These are phyloP conservation scores for Hydrocynus forskahlii DNA, from an alignment of 2,797 vertebrate genomes.

Conservation along the genomic window DNA sequence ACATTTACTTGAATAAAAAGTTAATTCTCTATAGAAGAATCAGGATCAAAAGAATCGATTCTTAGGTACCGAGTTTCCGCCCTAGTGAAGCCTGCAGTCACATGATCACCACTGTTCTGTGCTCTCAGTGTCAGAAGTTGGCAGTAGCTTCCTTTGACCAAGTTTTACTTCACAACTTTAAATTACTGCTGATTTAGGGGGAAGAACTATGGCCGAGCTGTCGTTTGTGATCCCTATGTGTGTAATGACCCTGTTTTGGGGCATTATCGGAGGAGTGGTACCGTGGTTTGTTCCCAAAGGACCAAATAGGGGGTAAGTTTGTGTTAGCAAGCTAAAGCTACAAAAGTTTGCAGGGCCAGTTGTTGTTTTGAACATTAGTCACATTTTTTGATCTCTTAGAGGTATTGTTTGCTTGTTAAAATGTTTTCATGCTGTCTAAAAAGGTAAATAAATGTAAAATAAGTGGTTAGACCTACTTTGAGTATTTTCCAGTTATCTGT, in stretches of 20 bases:
- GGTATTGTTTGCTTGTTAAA: too few species aligned
- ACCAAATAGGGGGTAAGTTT: constrained; percentile 92
- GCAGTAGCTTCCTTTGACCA: not conserved
- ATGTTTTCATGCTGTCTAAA: not conserved
- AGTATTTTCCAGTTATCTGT: not conserved
- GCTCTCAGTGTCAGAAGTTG: constrained; percentile 9
- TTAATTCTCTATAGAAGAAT: too few species aligned
- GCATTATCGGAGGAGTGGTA: constrained; percentile 84
- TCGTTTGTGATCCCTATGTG: constrained; percentile 84
- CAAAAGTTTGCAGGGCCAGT: not conserved
- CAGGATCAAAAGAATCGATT: too few species aligned
- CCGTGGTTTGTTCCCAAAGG: constrained; percentile 94
- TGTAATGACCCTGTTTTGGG: constrained; percentile 95
- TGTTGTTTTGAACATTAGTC: not conserved
- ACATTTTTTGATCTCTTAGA: too few species aligned
- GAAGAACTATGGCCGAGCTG: constrained; percentile 77
- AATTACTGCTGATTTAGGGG: constrained; percentile 16
- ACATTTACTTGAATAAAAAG: too few species aligned
- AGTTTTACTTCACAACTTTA: not conserved
- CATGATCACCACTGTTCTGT: not conserved
- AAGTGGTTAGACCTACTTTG: not conserved
- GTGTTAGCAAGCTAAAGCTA: constrained; percentile 63
- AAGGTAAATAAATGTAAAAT: not conserved
- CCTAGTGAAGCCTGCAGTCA: constrained; percentile 20
- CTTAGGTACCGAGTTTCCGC: too few species aligned